Evolutionary conservation across 1,140 invertebrate species (phyloP).

Genomic region (Caenorhabditis brenneri): DNA sequence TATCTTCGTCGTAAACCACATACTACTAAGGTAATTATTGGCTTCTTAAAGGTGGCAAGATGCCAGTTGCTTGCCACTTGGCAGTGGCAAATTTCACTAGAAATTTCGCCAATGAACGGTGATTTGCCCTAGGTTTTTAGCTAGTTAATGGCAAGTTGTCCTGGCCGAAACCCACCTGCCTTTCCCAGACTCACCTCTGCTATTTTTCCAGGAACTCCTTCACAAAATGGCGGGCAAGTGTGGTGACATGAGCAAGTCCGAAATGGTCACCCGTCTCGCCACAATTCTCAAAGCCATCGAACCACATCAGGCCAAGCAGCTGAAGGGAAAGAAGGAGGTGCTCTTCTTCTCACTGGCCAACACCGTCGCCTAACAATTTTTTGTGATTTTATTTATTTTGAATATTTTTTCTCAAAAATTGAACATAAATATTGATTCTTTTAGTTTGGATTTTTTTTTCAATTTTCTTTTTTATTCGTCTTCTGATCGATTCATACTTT

Average conservation of each 20-base stretch:
- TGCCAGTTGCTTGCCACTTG: conserved; percentile 63
- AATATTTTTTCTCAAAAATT: neutral
- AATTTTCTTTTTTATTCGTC: too few species aligned
- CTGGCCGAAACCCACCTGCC: conserved; percentile 64
- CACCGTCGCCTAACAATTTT: neutral
- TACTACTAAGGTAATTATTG: conserved; percentile 65
- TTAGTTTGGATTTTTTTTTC: too few species aligned
- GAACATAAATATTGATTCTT: too few species aligned
- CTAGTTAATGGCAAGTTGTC: too few species aligned
- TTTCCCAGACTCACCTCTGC: conserved; percentile 66
- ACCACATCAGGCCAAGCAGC: conserved; percentile 66
- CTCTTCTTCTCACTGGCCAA: conserved; percentile 65
- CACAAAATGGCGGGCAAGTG: conserved; percentile 62
- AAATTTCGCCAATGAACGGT: too few species aligned
- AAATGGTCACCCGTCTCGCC: conserved; percentile 65
- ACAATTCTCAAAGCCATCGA: conserved; percentile 65
- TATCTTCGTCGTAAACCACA: conserved; percentile 65
- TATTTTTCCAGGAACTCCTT: conserved; percentile 60
- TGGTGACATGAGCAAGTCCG: conserved; percentile 58
- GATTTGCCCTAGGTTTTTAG: too few species aligned
- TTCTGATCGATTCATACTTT: too few species aligned
- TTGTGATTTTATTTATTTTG: too few species aligned
- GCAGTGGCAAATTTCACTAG: too few species aligned
- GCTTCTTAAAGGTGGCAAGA: conserved; percentile 60
- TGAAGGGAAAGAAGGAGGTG: conserved; percentile 64